Evolutionary conservation across 2,113 vertebrate genomes (phyloP), one percentile per base, ranked within the genome.

Genomic region (Glareola pratincola): DNA sequence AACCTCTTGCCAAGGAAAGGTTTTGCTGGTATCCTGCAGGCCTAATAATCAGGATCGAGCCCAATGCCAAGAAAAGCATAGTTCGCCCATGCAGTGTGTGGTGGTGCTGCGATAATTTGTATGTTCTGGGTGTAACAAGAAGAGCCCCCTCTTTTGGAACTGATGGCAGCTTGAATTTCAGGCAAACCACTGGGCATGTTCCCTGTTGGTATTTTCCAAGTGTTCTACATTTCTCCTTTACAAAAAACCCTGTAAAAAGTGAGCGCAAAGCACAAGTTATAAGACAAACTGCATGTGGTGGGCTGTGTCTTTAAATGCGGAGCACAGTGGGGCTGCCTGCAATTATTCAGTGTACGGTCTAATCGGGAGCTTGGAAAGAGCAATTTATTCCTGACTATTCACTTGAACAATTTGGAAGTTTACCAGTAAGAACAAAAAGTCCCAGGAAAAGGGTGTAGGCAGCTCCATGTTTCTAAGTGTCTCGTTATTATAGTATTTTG

Each of bases 311-410:
- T 94, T 94, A 91, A 95, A 85, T 67, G 45, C 8, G 5, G 50
- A 73, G 81, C 83, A 74, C 86, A 82, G 80, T 41, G 76, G 83
- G 86, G 79, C 71, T 95, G 91, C 71, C 56, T 77, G 4, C 43
- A 78, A 36, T 91, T 97, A 85, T 69, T 84, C 74, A 62, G 39
- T 64, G 45, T 82, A 81, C 4, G 5, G 48, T 91, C 66, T 91
- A 85, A 94, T 92, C 83, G 72, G 45, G 66, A 64, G 36, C 84
- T 82, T 87, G 75, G 89, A 93, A 91, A 84, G 66, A 92, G 53
- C 91, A 95, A 85, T 95, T 97, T 80, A 85, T 94, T 96, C 84
- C 66, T 91, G 63, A 45, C 34, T 95, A 92, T 90, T 92, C 88
- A 89, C 74, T 95, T 78, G 86, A 90, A 50, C 48, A 88, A 82